Conservation (phyloP, 2,113 vertebrate species). For the Amphiprion ocellaris region DNA sequence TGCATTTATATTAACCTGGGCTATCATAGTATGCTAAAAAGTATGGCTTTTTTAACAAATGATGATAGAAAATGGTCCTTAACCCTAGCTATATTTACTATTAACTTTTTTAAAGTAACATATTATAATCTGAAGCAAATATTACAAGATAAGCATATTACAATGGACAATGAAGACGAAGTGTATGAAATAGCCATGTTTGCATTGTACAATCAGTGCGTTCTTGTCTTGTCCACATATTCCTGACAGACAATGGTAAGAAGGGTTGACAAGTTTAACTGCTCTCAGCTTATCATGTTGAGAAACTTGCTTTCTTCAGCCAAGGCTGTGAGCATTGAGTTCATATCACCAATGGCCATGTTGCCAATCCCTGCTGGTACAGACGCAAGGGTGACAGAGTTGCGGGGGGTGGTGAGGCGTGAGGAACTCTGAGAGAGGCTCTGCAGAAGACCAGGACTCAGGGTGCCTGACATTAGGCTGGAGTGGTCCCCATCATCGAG, state of each 20-base stretch:
- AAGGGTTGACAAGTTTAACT: conserved; percentile 40
- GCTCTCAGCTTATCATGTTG: conserved; percentile 94
- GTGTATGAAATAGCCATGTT: conserved; percentile 52
- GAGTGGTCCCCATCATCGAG: conserved; percentile 98
- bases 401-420: conserved; percentile 96
- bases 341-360: conserved; percentile 99
- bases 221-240: conserved; percentile 56
- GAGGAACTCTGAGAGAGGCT: conserved; percentile 98
- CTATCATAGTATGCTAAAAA: conserved; percentile 68
- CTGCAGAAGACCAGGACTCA: conserved; percentile 95
- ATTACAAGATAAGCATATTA: conserved; percentile 66
- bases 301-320: conserved; percentile 98
- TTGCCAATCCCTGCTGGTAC: conserved; percentile 94
- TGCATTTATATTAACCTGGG: conserved; percentile 65
- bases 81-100: conserved; percentile 59
- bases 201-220: conserved; percentile 80
- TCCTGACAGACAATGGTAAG: conserved; percentile 64
- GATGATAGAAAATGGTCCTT: conserved; percentile 60
- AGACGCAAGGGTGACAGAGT: conserved; percentile 93
- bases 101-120: conserved; percentile 54
- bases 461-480: conserved; percentile 94
- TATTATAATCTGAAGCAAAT: conserved; percentile 65
- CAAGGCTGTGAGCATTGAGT: conserved; percentile 97
- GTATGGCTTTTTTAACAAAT: conserved; percentile 81
- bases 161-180: conserved; percentile 45